Conservation (phyloP, 2,888 invertebrate genomes). For the Plutella xylostella region DNA sequence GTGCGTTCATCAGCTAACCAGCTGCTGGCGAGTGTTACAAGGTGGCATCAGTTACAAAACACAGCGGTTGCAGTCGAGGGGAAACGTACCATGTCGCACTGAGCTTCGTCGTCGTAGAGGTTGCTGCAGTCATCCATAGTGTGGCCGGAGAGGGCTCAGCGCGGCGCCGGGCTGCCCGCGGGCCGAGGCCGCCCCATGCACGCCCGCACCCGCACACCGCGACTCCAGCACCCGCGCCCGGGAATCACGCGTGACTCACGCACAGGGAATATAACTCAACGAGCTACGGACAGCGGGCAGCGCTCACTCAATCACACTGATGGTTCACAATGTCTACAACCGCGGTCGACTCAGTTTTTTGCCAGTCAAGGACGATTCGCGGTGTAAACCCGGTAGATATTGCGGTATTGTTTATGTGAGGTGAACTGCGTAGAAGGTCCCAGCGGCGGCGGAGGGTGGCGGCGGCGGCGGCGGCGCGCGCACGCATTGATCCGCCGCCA, state of each 20-base stretch:
- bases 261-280: slow-evolving; percentile 30
- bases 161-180: slow-evolving; percentile 44
- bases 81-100: slow-evolving; percentile 62
- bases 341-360: too few relatives aligned
- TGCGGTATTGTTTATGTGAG: slow-evolving; percentile 45
- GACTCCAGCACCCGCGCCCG: slow-evolving; percentile 35
- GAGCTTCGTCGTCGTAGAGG: slow-evolving; percentile 65
- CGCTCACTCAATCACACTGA: slow-evolving; percentile 3
- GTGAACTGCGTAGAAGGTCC: slow-evolving; percentile 58
- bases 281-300: slow-evolving; percentile 67
- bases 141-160: slow-evolving; percentile 38
- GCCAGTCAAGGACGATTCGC: slow-evolving; percentile 40
- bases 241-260: slow-evolving; percentile 63
- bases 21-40: neutral
- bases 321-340: slow-evolving; percentile 15
- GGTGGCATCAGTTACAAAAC: neutral
- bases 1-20: neutral
- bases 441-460: slow-evolving; percentile 34
- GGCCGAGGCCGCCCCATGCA: slow-evolving; percentile 51
- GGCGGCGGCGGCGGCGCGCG: slow-evolving; percentile 65
- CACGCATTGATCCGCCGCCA: slow-evolving; percentile 61
- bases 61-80: slow-evolving; percentile 7
- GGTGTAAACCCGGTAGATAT: slow-evolving; percentile 29
- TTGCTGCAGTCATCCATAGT: slow-evolving; percentile 66
- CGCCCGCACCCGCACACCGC: slow-evolving; percentile 55